Percentiles rank a stretch among this genome's conserved stretches.
These are phyloP conservation scores for Caenorhabditis virilis DNA, from an alignment of 2,888 invertebrate genomes.

Conservation along the genomic window DNA sequence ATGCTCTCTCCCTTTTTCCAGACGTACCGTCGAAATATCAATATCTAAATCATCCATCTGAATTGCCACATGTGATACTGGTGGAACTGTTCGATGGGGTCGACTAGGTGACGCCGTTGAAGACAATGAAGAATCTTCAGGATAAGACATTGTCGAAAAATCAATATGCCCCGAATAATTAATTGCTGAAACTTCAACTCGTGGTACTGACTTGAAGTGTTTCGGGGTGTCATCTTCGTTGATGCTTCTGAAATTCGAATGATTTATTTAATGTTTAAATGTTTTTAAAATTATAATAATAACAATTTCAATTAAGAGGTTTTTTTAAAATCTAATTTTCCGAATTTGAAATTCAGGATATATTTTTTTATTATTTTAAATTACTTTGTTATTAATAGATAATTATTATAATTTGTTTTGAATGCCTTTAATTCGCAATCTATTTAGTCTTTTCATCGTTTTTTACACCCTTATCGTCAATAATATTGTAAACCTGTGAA, in stretches of 20 bases:
- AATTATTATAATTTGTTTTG: no score
- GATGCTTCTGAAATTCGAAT: conserved; percentile 11
- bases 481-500: no score
- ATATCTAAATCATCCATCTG: conserved; percentile 23
- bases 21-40: neutral
- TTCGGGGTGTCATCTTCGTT: conserved; percentile 37
- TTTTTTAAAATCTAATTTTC: no score
- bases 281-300: neutral
- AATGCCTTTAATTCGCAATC: no score
- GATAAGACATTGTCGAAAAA: conserved; percentile 22
- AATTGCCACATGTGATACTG: conserved; percentile 20
- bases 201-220: conserved; percentile 36
- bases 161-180: conserved; percentile 37
- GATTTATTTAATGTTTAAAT: neutral
- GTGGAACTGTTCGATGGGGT: conserved; percentile 15
- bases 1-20: neutral
- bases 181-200: conserved; percentile 38
- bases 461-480: no score
- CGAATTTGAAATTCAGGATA: no score
- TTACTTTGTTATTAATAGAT: no score
- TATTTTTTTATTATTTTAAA: no score
- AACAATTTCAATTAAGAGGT: no score
- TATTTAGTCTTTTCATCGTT: neutral
- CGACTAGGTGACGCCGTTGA: conserved; percentile 4
- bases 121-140: no score